A percentile compares a stretch with the other conserved stretches of the same genome.
Evolutionary conservation across 1,140 invertebrate genomes (phyloP).

Genomic region (Hypsibius dujardini): DNA sequence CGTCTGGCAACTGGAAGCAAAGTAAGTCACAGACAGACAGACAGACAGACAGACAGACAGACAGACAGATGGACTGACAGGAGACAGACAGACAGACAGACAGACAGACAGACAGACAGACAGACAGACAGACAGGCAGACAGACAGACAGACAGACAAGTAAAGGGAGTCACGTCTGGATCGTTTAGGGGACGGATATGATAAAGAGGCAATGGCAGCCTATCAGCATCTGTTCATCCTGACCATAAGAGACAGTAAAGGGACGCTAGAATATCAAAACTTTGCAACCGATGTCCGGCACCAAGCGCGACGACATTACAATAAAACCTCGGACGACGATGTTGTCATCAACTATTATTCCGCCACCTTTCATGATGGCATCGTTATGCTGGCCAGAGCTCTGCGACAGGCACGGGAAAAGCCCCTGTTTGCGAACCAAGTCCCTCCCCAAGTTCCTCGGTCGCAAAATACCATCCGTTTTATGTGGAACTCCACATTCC

Average conservation of each 20-base stretch:
- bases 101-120: background rate
- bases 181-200: slow-evolving; percentile 6
- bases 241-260: background rate
- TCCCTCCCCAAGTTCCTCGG: no score
- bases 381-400: background rate
- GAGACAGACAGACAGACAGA: no score
- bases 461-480: no score
- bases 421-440: no score
- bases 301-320: background rate
- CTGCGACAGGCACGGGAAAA: background rate
- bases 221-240: background rate
- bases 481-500: no score
- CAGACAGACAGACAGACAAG: background rate
- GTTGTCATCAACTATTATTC: background rate
- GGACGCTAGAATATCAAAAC: background rate
- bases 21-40: background rate
- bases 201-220: background rate
- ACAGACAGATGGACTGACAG: no score
- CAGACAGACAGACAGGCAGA: background rate
- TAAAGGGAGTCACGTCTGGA: background rate
- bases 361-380: background rate
- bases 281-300: background rate
- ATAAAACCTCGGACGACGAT: background rate
- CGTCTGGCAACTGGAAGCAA: background rate
- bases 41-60: no score